Evolutionary conservation across 2,113 vertebrate genomes (phyloP).

Genomic region (Amphilophus citrinellus): DNA sequence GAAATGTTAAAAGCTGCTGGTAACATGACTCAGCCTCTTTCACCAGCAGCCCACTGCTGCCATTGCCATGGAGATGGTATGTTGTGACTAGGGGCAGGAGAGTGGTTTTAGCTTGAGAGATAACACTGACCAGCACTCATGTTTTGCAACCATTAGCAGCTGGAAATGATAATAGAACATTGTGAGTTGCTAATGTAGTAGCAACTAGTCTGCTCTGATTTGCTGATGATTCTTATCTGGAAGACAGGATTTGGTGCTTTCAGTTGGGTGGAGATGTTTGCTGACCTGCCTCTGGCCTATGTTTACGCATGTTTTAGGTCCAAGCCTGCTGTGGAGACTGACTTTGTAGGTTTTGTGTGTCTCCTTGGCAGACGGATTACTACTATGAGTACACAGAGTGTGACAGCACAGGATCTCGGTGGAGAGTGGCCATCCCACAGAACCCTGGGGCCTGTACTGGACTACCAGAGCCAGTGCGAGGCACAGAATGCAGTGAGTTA

Average conservation of each 20-base stretch:
- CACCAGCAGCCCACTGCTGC: constrained; percentile 1
- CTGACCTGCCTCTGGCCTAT: constrained; percentile 19
- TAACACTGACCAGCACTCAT: constrained; percentile 16
- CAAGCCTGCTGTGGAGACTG: background rate
- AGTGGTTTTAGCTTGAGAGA: constrained; percentile 38
- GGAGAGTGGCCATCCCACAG: constrained; percentile 95
- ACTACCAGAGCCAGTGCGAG: constrained; percentile 92
- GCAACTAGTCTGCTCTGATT: constrained; percentile 14
- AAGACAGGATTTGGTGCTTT: constrained; percentile 36
- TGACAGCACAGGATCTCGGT: constrained; percentile 93
- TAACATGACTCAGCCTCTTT: constrained; percentile 14
- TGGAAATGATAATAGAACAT: constrained; percentile 19
- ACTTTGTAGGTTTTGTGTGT: constrained; percentile 41
- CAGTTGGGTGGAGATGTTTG: constrained; percentile 53
- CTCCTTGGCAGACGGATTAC: constrained; percentile 87
- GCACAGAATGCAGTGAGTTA: constrained; percentile 97
- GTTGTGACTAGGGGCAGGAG: constrained; percentile 43
- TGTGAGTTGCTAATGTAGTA: background rate
- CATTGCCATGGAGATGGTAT: constrained; percentile 69
- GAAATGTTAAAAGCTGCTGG: constrained; percentile 17
- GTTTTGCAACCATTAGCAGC: constrained; percentile 15
- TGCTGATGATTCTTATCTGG: constrained; percentile 9
- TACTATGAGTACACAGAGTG: constrained; percentile 99
- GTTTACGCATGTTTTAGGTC: constrained; percentile 24
- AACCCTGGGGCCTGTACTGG: constrained; percentile 85